Percentiles rank a stretch among this genome's conserved stretches.
Evolutionary conservation across 2,797 vertebrate genomes (phyloP).

Genomic region (Lagorchestes hirsutus): DNA sequence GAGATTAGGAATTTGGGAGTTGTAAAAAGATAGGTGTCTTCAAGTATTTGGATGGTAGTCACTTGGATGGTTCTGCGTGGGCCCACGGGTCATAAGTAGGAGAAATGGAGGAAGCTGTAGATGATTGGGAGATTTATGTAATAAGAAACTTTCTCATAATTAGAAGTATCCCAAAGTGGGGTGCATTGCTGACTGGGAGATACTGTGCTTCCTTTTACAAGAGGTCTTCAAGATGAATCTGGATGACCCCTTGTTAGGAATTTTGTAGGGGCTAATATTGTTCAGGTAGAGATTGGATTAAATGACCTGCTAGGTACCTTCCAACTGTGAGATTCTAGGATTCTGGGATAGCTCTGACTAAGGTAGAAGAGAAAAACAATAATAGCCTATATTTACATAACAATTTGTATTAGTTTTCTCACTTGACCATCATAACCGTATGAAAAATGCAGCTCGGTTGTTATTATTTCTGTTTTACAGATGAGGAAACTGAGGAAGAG

Average conservation of each 20-base stretch:
- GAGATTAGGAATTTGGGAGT: background rate
- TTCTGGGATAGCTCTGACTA: background rate
- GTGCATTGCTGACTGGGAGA: background rate
- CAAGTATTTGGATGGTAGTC: background rate
- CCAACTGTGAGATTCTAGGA: background rate
- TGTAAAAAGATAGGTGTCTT: background rate
- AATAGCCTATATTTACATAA: background rate
- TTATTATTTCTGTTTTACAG: background rate
- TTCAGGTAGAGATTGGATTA: background rate
- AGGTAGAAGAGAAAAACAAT: background rate
- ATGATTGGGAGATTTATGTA: background rate
- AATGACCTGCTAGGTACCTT: background rate
- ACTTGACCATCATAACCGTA: fast-evolving
- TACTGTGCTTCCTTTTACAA: background rate
- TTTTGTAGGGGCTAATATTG: background rate
- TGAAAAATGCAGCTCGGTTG: fast-evolving
- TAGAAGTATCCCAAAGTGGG: background rate
- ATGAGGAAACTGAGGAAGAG: background rate
- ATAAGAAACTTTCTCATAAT: background rate
- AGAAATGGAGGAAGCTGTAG: background rate
- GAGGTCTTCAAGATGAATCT: background rate
- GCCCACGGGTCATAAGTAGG: background rate
- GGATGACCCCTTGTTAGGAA: background rate
- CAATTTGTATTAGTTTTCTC: background rate
- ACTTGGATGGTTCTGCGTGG: too few species aligned